Base-by-base conservation (phyloP, 1,140 invertebrate species). In the Sarcophaga peregrina region DNA sequence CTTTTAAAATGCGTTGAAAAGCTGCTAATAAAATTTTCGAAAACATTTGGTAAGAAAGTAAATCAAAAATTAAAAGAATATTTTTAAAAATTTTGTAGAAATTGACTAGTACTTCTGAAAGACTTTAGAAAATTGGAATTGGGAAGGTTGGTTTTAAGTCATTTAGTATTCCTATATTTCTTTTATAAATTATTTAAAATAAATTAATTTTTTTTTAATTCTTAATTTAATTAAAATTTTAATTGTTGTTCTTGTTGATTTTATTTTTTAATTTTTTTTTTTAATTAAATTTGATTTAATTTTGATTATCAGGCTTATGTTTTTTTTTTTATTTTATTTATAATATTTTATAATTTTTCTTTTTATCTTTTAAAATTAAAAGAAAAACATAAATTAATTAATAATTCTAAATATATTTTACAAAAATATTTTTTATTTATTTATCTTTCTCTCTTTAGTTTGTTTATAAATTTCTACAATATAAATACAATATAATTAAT, bases 201-300 rank as follows among this genome's bases (percentile, higher is more conserved):
- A 37, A 54, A 54, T 72, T 72, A 25, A 8, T 25, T 8, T 4
- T 20, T 72, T 25, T 9, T 72, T 62, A 45, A 11, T 8, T 48
- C 7, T 76, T 76, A 48, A 50, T 46, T 78, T 25, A 78, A 78
- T 72, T 72, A 25, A 8, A 25, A 9, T 25, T 78, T 50, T 47
- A 78, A 78, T 78, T 78, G 11, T 78, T 46, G 46, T 48, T 76
- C 8, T 48, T 78, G 17, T 50, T 68, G 50, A 37, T 37, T 37
- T 37, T 37, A 4, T 45, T 81, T 68, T 13, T 58, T 37, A 15
- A n/a, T 62, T 72, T 17, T 78, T 78, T 76, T 80, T 82, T 88
- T 85, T 85, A 85, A 88, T 88, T 88, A 88, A 88, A 88, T 88
- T 88, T 88, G 86, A 88, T 88, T 88, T 88, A 88, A 88, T 88